Base-by-base conservation (phyloP, 2,113 vertebrate species). In the Ciconia boyciana region DNA sequence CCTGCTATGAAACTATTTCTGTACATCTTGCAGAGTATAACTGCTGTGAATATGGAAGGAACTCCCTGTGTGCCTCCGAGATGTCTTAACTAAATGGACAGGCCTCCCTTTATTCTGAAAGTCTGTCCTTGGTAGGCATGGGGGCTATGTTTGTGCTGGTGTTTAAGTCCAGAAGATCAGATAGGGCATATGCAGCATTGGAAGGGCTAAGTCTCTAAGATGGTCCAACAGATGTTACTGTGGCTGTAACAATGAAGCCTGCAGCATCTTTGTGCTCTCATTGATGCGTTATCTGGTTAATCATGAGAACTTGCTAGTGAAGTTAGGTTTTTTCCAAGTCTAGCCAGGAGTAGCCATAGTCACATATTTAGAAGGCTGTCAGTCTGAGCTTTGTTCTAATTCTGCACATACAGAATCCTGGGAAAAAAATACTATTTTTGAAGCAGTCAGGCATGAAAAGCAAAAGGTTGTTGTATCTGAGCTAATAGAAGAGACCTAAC, bases 401-500 rank as follows among this genome's bases (percentile, higher is more conserved):
- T 95, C 91, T 90, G 71, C 46, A n/a, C 58, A n/a, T 36, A 29
- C 7, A 57, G n/a, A 58, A 57, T 76, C 43, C 80, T 6, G 36
- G 24, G 31, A 18, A 39, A 20, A 60, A 46, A 3, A 8, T 3
- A 34, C 13, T 75, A 15, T 77, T 96, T 92, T 72, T 60, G 76
- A 77, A 90, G 86, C 89, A 89, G 68, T 61, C 64, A 83, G 80
- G 76, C 80, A 83, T 89, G 91, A 92, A 86, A 91, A 82, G 84
- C 46, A 66, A 78, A 52, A 74, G 36, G 41, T 83, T 69, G 71
- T 80, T 89, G 31, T 44, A 46, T 61, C 70, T 77, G 75, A 95
- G 90, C 79, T 90, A 31, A 49, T 43, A 74, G 79, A 52, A 86
- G 71, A 86, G 93, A 74, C 41, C 75, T n/a, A 69, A 57, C 41